Evolutionary conservation across 2,797 vertebrate species (phyloP), one percentile per base, ranked within the genome.

Genomic region (Leontopithecus rosalia): DNA sequence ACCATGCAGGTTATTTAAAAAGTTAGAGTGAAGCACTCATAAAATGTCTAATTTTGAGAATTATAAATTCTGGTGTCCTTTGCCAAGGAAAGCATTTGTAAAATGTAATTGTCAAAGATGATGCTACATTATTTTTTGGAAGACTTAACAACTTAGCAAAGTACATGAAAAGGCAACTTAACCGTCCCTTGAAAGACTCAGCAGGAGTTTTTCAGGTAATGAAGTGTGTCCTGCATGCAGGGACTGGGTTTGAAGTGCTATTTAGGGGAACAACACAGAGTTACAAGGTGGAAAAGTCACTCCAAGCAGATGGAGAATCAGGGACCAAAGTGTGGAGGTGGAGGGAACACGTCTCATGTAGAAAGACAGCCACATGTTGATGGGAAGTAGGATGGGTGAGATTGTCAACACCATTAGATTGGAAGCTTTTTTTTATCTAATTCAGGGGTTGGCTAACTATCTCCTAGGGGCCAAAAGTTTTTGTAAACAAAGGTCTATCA

Each of bases 11-110:
- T 72, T 77, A 58, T 83, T 57, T 15, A 83, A 87, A 87, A 90
- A 50, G 15, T 46, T 48, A 39, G 15, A 33, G 28, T 19, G 22
- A 90, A 80, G 22, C 3, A 14, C 41, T 94, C 19, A 24, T 30
- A 88, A 93, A 91, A 72, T 85, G 30, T 76, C 41, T 76, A 80
- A 12, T 81, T 80, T 76, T 91, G 48, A 88, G 75, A 89, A 90
- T 83, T 33, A 82, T 11, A 50, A 92, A 82, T 55, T 93, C 26
- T 50, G 9, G 22, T 94, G 55, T 81, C 13, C 39, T 85, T 92
- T 86, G 46, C 36, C 41, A 94, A 96, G 86, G 22, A 76, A 75
- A 41, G 1, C 55, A 52, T 70, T 90, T 86, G 7, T 41, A 76
- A 84, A 76, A 85, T 36, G 41, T 57, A 36, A 58, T 83, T 88